Evolutionary conservation across 2,888 invertebrate species (phyloP), one percentile per base, ranked within the genome.

Genomic region (Morpho deidamia): DNA sequence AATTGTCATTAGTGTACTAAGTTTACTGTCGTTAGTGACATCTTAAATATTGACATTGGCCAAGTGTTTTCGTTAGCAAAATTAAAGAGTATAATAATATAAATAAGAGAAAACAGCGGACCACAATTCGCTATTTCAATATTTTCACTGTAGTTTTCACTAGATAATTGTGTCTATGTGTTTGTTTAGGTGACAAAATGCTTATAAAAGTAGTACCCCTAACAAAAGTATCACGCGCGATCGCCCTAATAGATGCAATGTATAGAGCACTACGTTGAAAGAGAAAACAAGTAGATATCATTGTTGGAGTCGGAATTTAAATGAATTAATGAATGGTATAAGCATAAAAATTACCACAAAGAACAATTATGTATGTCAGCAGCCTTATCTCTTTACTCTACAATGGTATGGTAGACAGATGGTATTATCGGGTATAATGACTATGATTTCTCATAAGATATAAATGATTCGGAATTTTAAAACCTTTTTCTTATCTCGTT

Each of bases 361-460:
- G 11, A 33, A 11, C 8, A 37, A 45, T 8, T 33, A 45, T n/a
- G 14, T 9, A 10, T 10, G 42, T 8, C 42, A 14, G 5, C 3
- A 3, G 14, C 8, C 37, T 37, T 45, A 45, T 45, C 45, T 37
- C n/a, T 37, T 46, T n/a, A 7, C 46, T 37, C 10, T 38, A 37
- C 37, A 45, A 23, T 23, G 10, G 37, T 11, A 7, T n/a, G 8
- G 11, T n/a, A 14, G 10, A 37, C 7, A 43, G 32, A 23, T n/a
- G 8, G 23, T 14, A n/a, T 46, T 37, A 46, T 46, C 46, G 11
- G 38, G 37, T 46, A 38, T 37, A 45, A 37, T 37, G 2, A 37
- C 45, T 45, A 14, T 23, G 46, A 46, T 46, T 46, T 46, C 46
- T 23, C 46, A 46, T 38, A 37, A 46, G 46, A 46, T 46, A 38